phyloP scores from a whole-genome alignment of 2,888 invertebrate species.

The Desoria tigrina region DNA sequence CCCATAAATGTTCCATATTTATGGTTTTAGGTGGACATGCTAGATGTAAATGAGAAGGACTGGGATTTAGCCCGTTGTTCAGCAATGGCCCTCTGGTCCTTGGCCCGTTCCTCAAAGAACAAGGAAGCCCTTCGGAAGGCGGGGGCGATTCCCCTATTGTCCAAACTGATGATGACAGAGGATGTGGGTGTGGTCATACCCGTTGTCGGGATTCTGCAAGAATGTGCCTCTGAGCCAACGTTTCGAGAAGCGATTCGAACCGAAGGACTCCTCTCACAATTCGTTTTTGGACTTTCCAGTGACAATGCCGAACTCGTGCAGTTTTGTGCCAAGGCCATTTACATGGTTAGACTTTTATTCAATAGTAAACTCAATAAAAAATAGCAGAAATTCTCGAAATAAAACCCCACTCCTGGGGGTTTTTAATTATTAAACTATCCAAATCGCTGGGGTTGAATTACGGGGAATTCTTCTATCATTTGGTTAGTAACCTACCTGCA shows the following conservation, averaged over 20 bases:
- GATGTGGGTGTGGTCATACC: slow-evolving; percentile 85
- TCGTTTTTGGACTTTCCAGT: slow-evolving; percentile 77
- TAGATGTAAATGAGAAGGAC: slow-evolving; percentile 65
- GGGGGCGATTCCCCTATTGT: slow-evolving; percentile 67
- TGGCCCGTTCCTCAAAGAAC: slow-evolving; percentile 78
- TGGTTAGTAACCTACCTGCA: no score
- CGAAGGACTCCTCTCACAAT: slow-evolving; percentile 83
- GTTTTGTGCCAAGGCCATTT: slow-evolving; percentile 87
- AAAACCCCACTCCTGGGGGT: no score
- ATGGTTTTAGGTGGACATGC: slow-evolving; percentile 78
- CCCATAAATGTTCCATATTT: slow-evolving; percentile 3
- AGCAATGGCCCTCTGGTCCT: slow-evolving; percentile 83
- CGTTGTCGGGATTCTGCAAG: slow-evolving; percentile 81
- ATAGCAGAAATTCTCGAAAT: no score
- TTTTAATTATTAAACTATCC: background rate
- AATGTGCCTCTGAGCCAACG: slow-evolving; percentile 70
- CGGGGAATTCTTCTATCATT: no score
- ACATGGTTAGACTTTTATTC: slow-evolving; percentile 65
- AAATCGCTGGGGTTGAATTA: background rate
- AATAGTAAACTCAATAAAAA: no score
- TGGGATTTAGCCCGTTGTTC: slow-evolving; percentile 72
- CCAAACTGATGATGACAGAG: slow-evolving; percentile 73
- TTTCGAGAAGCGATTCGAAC: slow-evolving; percentile 75
- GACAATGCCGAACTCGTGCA: slow-evolving; percentile 74
- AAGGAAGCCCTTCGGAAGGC: slow-evolving; percentile 76